A percentile compares a stretch with the other conserved stretches of the same genome.
These are phyloP conservation scores for Nomada hirtipes DNA, from an alignment of 2,888 invertebrate species.

Conservation along the genomic window DNA sequence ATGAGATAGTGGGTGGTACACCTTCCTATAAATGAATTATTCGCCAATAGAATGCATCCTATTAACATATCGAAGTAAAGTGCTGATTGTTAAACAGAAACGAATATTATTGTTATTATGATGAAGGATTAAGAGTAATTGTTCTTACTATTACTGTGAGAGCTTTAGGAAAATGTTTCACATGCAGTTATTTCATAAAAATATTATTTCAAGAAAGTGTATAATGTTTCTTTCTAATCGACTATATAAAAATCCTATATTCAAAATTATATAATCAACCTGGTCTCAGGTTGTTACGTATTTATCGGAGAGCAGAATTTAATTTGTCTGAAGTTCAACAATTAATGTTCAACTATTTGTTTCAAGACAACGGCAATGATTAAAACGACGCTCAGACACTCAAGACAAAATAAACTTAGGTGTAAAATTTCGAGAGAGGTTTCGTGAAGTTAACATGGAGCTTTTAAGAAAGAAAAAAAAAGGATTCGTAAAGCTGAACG, in stretches of 20 bases:
- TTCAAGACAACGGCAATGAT: not conserved
- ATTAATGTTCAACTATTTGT: not conserved
- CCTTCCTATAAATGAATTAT: not conserved
- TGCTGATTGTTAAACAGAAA: not conserved
- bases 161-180: too few species aligned
- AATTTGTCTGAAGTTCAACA: not conserved
- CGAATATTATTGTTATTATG: not conserved
- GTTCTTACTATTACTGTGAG: too few species aligned
- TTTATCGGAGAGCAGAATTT: not conserved
- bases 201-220: too few species aligned
- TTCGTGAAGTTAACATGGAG: conserved; percentile 16
- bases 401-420: conserved; percentile 3
- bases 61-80: not conserved
- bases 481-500: conserved; percentile 6
- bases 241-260: too few species aligned
- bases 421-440: not conserved
- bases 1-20: not conserved
- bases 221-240: too few species aligned
- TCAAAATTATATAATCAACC: too few species aligned
- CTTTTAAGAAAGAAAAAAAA: not conserved
- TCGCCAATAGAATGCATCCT: not conserved
- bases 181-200: too few species aligned
- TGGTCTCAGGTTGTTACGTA: not conserved
- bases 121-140: too few species aligned
- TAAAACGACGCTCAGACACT: conserved; percentile 14